phyloP scores from a whole-genome alignment of 2,113 vertebrate genomes.

The Saguinus midas region DNA sequence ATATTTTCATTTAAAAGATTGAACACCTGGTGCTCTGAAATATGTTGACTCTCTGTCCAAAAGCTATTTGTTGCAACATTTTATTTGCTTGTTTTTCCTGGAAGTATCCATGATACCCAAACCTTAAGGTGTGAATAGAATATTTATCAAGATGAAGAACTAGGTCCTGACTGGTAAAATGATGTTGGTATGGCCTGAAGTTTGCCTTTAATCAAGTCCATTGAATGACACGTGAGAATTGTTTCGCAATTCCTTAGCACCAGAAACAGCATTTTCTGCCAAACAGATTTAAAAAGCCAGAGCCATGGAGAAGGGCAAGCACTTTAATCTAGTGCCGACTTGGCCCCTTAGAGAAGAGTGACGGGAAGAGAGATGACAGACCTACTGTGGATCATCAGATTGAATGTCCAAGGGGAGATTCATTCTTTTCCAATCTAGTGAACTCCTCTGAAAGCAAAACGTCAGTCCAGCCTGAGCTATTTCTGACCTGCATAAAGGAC shows the following conservation, averaged over 20 bases:
- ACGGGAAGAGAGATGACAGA: background rate
- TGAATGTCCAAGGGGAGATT: background rate
- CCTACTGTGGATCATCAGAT: background rate
- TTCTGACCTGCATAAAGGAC: background rate
- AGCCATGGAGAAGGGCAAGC: background rate
- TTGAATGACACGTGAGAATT: background rate
- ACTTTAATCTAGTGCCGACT: background rate
- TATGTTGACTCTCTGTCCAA: background rate
- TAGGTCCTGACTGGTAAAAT: background rate
- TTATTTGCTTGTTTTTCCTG: background rate
- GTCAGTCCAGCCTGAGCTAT: background rate
- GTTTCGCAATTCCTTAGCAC: background rate
- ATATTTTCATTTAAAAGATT: background rate
- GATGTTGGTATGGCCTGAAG: background rate
- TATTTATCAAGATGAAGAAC: background rate
- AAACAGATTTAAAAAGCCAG: background rate
- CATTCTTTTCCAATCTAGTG: background rate
- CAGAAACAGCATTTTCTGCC: background rate
- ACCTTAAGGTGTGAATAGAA: background rate
- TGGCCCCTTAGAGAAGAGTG: background rate
- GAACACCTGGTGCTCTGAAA: background rate
- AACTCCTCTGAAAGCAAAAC: background rate
- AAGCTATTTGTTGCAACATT: background rate
- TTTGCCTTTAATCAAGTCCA: background rate
- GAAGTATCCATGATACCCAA: background rate